These are phyloP conservation scores for Pogonocherus hispidulus DNA, from an alignment of 2,888 invertebrate genomes.

Conservation along the genomic window DNA sequence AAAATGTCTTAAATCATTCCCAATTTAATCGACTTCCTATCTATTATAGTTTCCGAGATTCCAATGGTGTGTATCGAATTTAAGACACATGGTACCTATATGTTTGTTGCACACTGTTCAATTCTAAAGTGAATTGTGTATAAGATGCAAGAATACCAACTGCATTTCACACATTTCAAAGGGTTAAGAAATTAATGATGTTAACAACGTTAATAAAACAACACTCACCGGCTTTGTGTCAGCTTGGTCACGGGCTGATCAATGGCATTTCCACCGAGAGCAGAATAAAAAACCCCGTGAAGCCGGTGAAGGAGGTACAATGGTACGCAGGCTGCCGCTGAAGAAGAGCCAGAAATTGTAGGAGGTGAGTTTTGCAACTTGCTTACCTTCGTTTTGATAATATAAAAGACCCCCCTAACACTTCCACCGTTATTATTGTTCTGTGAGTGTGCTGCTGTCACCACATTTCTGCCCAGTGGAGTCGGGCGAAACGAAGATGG, in stretches of 20 bases:
- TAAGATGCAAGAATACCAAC: background rate
- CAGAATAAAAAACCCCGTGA: background rate
- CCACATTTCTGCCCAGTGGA: conserved; percentile 8
- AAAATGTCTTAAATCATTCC: too few species aligned
- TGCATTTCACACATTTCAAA: background rate
- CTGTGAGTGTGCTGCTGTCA: conserved; percentile 21
- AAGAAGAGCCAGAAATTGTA: conserved; percentile 11
- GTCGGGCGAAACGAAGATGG: conserved; percentile 26
- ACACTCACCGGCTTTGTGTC: background rate
- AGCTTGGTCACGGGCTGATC: background rate
- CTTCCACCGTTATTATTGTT: conserved; percentile 22
- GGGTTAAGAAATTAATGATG: background rate
- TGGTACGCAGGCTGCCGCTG: background rate
- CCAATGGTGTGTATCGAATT: too few species aligned
- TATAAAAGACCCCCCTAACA: conserved; percentile 28
- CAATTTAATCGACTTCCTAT: too few species aligned
- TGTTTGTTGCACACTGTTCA: too few species aligned
- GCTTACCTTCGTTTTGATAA: conserved; percentile 32
- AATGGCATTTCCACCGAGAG: background rate
- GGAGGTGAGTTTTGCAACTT: conserved; percentile 22
- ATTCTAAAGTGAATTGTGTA: too few species aligned
- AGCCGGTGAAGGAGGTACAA: background rate
- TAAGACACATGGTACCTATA: too few species aligned
- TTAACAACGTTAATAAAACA: background rate
- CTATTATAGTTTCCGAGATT: too few species aligned